These are phyloP conservation scores for Hyphantria cunea DNA, from an alignment of 1,140 invertebrate genomes.

Conservation along the genomic window DNA sequence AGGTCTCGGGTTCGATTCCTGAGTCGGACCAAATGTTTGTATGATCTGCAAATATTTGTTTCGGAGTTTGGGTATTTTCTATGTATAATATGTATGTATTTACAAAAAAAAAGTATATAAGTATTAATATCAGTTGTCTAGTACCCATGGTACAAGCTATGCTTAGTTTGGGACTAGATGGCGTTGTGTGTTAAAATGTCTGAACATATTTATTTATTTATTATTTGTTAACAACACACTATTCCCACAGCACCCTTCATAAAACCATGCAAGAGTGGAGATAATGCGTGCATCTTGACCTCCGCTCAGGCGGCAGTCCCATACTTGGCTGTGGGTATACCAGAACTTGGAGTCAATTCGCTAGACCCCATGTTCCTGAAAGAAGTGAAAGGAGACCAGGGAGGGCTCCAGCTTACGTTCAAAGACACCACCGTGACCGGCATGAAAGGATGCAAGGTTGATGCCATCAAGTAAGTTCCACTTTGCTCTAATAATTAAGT, in stretches of 20 bases:
- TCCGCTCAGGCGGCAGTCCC: constrained; percentile 52
- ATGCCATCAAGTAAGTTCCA: constrained; percentile 56
- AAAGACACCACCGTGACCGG: constrained; percentile 54
- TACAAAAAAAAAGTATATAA: too few relatives aligned
- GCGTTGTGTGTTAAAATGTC: too few relatives aligned
- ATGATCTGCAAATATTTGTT: too few relatives aligned
- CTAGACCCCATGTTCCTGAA: constrained; percentile 56
- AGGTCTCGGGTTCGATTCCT: too few relatives aligned
- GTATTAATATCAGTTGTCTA: too few relatives aligned
- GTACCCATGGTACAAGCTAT: too few relatives aligned
- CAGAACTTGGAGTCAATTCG: constrained; percentile 51
- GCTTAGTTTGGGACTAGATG: too few relatives aligned
- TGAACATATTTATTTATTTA: too few relatives aligned
- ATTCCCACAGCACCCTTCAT: constrained; percentile 55
- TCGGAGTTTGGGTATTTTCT: too few relatives aligned
- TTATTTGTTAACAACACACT: too few relatives aligned
- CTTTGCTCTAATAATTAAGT: not conserved
- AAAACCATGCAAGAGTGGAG: constrained; percentile 53
- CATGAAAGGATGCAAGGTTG: constrained; percentile 49
- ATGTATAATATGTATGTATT: too few relatives aligned
- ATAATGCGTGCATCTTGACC: constrained; percentile 47
- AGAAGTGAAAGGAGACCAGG: constrained; percentile 47
- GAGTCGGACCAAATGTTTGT: too few relatives aligned
- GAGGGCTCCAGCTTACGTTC: constrained; percentile 51
- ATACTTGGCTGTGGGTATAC: constrained; percentile 44